Conservation (phyloP, 64 coral and sea anemone species). For the Stichodactyla helianthus region DNA sequence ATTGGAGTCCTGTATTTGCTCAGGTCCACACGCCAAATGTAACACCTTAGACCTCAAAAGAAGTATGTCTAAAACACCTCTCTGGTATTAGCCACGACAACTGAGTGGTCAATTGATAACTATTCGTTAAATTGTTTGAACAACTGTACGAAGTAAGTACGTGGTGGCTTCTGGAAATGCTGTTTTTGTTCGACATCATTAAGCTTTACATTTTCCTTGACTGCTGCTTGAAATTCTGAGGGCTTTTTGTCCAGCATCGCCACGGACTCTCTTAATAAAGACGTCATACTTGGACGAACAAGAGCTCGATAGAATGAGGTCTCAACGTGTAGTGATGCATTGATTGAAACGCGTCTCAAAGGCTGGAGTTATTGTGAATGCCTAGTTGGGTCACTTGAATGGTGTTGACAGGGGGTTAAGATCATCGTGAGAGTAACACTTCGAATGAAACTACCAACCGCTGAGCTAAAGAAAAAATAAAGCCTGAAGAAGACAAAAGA, state of each 20-base stretch:
- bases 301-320: background rate
- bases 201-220: background rate
- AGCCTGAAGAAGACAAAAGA: background rate
- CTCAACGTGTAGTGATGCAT: background rate
- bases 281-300: background rate
- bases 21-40: background rate
- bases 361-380: background rate
- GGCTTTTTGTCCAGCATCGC: background rate
- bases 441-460: constrained; percentile 2
- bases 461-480: background rate
- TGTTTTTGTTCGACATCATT: background rate
- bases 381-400: background rate
- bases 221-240: background rate
- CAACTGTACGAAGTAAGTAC: background rate
- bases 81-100: background rate
- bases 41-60: background rate
- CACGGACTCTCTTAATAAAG: background rate
- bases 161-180: background rate
- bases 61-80: background rate
- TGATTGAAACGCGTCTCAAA: constrained; percentile 1
- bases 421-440: background rate
- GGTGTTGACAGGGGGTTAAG: background rate
- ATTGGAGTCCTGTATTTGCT: background rate
- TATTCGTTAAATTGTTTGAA: background rate
- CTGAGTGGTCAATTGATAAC: background rate